Conservation (phyloP, 30 jellyfish, hydroid and myxozoan species). For the Pelagia noctiluca region DNA sequence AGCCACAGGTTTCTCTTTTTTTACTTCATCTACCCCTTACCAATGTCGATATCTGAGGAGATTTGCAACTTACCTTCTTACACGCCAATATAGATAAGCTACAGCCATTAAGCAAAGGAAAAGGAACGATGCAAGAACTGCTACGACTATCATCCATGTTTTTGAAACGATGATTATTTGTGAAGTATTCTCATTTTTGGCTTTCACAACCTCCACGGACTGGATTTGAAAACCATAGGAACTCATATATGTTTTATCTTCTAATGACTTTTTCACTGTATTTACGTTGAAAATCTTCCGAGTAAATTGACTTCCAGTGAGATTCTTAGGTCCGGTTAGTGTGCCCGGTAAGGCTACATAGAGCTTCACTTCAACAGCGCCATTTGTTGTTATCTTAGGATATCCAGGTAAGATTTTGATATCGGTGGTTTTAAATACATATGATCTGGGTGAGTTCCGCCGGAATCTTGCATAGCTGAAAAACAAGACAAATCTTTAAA, state of each 20-base stretch:
- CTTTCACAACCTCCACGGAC: constrained; percentile 1
- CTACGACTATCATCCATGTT: too few species aligned
- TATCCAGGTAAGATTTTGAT: background rate
- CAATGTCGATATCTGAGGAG: too few species aligned
- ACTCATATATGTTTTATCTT: background rate
- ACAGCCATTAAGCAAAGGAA: too few species aligned
- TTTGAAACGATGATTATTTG: too few species aligned
- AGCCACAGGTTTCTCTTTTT: too few species aligned
- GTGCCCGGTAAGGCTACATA: background rate
- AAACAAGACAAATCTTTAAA: background rate
- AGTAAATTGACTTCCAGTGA: background rate
- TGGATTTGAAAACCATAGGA: background rate
- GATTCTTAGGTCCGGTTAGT: background rate
- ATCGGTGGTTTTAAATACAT: background rate
- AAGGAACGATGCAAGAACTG: too few species aligned
- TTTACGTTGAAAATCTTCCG: background rate
- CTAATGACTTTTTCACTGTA: constrained; percentile 1
- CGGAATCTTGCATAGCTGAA: background rate
- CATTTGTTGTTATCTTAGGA: background rate
- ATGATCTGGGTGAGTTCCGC: background rate
- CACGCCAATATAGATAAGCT: too few species aligned
- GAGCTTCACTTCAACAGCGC: background rate
- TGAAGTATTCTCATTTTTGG: background rate
- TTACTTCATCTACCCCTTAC: too few species aligned
- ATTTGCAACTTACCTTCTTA: too few species aligned